These are phyloP conservation scores for Crossaster papposus DNA, from an alignment of 53 echinoderm and acorn worm genomes.

Conservation along the genomic window DNA sequence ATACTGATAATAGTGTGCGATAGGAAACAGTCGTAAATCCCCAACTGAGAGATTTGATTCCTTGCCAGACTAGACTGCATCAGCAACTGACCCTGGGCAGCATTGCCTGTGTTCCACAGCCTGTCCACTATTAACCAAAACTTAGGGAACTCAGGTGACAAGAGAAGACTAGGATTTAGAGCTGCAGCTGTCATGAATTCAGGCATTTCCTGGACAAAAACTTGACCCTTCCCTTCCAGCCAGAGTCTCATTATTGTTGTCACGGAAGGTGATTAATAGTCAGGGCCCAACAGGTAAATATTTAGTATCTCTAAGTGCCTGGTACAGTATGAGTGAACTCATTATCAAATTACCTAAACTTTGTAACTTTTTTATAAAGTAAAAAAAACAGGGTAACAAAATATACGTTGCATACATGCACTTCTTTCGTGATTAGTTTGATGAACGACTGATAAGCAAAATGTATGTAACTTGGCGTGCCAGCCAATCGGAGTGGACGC, in stretches of 20 bases:
- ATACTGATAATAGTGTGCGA: background rate
- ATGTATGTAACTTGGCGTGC: too few species aligned
- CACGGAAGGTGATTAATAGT: conserved; percentile 55
- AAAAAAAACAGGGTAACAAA: background rate
- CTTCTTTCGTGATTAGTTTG: too few species aligned
- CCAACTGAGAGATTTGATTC: conserved; percentile 31
- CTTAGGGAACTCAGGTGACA: background rate
- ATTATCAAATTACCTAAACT: background rate
- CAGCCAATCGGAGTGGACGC: too few species aligned
- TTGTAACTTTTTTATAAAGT: too few species aligned
- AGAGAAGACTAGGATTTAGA: background rate
- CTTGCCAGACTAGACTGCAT: conserved; percentile 4
- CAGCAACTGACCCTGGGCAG: conserved; percentile 12
- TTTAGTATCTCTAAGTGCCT: background rate
- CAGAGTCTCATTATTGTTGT: background rate
- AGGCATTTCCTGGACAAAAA: conserved; percentile 28
- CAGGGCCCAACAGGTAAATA: background rate
- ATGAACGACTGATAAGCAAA: too few species aligned
- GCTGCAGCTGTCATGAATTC: conserved; percentile 55
- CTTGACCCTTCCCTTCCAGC: conserved; percentile 33
- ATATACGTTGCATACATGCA: too few species aligned
- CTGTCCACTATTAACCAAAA: background rate
- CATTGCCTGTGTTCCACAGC: background rate
- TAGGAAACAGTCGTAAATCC: conserved; percentile 36
- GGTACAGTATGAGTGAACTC: background rate